These are phyloP conservation scores for Azorinus chamasolen DNA, from an alignment of 2,888 invertebrate genomes.

Conservation along the genomic window DNA sequence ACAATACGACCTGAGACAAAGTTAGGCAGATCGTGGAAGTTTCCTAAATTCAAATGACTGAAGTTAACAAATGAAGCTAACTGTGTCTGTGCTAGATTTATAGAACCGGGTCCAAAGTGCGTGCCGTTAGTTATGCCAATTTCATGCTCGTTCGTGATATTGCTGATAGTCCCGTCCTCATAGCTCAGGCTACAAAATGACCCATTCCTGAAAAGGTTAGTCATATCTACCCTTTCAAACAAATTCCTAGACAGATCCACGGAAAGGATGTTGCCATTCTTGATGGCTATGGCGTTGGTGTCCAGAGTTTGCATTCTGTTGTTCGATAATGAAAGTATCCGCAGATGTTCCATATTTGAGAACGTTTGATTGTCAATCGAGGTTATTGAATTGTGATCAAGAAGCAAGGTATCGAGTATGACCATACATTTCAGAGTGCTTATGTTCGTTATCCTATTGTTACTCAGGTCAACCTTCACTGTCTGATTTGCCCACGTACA, in stretches of 20 bases:
- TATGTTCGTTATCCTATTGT: slow-evolving; percentile 21
- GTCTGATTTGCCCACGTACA: slow-evolving; percentile 29
- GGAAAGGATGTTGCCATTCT: slow-evolving; percentile 24
- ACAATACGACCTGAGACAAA: slow-evolving; percentile 2
- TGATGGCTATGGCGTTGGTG: slow-evolving; percentile 22
- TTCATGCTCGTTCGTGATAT: slow-evolving; percentile 3
- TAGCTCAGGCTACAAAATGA: slow-evolving; percentile 30
- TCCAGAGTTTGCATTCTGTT: slow-evolving; percentile 21
- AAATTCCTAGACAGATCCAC: slow-evolving; percentile 34
- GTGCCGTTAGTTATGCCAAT: not conserved
- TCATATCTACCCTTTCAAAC: slow-evolving; percentile 21
- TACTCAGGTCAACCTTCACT: slow-evolving; percentile 30
- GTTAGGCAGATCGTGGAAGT: slow-evolving; percentile 11
- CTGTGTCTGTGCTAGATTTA: slow-evolving; percentile 11
- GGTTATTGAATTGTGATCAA: slow-evolving; percentile 28
- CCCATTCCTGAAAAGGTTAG: slow-evolving; percentile 31
- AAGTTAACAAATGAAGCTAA: slow-evolving; percentile 30
- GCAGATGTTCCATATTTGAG: slow-evolving; percentile 26
- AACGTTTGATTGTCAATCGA: slow-evolving; percentile 25
- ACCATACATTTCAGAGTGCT: slow-evolving; percentile 19
- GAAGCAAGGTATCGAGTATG: slow-evolving; percentile 32
- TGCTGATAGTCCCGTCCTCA: slow-evolving; percentile 17
- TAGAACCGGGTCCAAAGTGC: slow-evolving; percentile 30
- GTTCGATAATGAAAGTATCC: slow-evolving; percentile 32
- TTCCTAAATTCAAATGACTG: not conserved